phyloP scores from a whole-genome alignment of 2,113 vertebrate genomes.

The Macrotus californicus region DNA sequence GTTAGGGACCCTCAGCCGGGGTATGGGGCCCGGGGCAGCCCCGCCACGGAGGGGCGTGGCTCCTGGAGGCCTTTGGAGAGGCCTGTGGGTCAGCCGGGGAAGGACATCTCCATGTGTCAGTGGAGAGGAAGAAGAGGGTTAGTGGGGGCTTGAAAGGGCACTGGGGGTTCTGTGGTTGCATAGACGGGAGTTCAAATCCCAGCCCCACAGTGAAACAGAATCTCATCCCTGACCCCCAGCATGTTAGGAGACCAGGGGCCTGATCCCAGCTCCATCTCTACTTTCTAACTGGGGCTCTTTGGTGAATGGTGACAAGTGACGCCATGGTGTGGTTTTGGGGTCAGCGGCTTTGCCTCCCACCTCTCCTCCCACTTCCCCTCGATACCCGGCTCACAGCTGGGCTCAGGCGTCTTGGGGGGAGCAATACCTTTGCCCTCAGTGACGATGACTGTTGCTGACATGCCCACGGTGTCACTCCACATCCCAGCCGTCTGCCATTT shows the following conservation, averaged over 20 bases:
- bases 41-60: not conserved
- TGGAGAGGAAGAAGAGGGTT: accelerated
- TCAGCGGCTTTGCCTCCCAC: accelerated
- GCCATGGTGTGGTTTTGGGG: accelerated
- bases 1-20: accelerated
- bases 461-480: too few species aligned
- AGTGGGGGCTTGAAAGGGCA: not conserved
- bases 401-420: accelerated
- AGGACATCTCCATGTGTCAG: not conserved
- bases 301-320: accelerated
- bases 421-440: accelerated
- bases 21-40: too few species aligned
- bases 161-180: not conserved
- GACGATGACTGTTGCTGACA: not conserved
- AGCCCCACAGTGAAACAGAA: not conserved
- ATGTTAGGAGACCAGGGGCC: accelerated
- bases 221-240: accelerated
- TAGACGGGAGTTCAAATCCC: not conserved
- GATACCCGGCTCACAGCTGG: not conserved
- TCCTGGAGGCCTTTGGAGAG: not conserved
- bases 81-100: not conserved
- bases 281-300: not conserved
- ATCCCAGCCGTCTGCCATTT: not conserved
- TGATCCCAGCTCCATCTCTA: not conserved
- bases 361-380: not conserved